phyloP scores from a whole-genome alignment of 1,140 invertebrate species.

The Holotrichia oblita region DNA sequence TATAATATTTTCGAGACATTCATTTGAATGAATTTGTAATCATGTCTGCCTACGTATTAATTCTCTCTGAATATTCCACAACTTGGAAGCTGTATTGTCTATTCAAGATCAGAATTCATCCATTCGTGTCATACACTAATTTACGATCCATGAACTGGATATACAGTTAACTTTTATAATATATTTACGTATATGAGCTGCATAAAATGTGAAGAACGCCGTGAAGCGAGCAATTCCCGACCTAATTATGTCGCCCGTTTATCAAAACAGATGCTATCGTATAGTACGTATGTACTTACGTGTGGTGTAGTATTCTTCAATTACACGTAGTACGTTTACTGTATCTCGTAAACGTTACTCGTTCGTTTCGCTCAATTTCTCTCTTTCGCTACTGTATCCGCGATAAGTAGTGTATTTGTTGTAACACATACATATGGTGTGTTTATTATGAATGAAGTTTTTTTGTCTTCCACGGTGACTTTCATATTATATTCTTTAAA shows the following conservation, averaged over 20 bases:
- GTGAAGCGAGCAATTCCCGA: slow-evolving; percentile 29
- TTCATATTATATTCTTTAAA: no score
- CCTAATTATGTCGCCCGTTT: slow-evolving; percentile 27
- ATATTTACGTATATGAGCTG: slow-evolving; percentile 5
- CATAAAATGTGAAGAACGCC: neutral
- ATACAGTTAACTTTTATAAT: slow-evolving; percentile 22
- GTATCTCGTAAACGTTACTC: slow-evolving; percentile 21
- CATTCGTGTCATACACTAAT: slow-evolving; percentile 28
- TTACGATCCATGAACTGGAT: slow-evolving; percentile 25
- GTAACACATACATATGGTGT: no score
- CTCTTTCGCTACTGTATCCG: no score
- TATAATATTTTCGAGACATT: no score
- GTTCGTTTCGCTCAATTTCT: slow-evolving; percentile 34
- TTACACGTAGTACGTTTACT: neutral
- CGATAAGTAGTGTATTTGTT: no score
- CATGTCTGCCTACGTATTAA: no score
- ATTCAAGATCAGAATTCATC: neutral
- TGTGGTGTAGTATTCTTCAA: neutral
- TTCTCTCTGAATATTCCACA: no score
- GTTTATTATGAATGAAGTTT: no score
- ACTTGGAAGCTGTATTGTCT: no score
- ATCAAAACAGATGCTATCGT: slow-evolving; percentile 32
- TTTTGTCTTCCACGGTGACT: no score
- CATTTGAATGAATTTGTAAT: no score
- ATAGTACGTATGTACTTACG: neutral